Percentiles rank a stretch among this genome's conserved stretches.
phyloP scores from a whole-genome alignment of 2,888 invertebrate genomes.

The Tetranychus truncatus region DNA sequence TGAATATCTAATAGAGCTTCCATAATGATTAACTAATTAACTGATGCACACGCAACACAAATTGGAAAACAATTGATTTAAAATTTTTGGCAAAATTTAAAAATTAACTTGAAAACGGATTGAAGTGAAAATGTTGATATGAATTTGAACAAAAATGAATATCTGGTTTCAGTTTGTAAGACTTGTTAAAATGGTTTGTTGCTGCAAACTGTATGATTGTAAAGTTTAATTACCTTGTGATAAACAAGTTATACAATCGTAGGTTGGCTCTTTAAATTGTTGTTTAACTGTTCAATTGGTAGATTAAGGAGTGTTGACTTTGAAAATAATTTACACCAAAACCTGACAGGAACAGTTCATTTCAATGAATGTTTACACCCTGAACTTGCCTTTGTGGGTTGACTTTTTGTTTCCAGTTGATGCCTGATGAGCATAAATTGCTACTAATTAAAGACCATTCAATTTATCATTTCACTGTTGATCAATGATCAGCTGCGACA shows the following conservation, averaged over 20 bases:
- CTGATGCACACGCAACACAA: neutral
- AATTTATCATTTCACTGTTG: too few species aligned
- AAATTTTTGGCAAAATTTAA: neutral
- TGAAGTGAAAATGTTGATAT: neutral
- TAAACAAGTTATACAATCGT: slow-evolving; percentile 8
- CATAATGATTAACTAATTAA: slow-evolving; percentile 37
- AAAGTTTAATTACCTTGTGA: slow-evolving; percentile 1
- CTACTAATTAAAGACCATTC: too few species aligned
- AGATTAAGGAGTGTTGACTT: neutral
- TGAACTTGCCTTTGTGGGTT: neutral
- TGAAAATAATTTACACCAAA: neutral
- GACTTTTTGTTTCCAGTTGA: slow-evolving; percentile 4
- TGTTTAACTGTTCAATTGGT: neutral
- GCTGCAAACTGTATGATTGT: neutral
- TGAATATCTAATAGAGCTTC: slow-evolving; percentile 71
- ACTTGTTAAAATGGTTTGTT: neutral
- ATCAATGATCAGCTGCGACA: too few species aligned
- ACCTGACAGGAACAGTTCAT: slow-evolving; percentile 3
- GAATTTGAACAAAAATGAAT: neutral
- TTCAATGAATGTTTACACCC: neutral
- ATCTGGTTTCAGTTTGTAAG: neutral
- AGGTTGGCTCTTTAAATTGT: neutral
- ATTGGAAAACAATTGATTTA: too few species aligned
- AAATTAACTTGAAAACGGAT: neutral
- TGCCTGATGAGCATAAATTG: neutral